Evolutionary conservation across 1,140 invertebrate species (phyloP).

Genomic region (Ceratina japonica): DNA sequence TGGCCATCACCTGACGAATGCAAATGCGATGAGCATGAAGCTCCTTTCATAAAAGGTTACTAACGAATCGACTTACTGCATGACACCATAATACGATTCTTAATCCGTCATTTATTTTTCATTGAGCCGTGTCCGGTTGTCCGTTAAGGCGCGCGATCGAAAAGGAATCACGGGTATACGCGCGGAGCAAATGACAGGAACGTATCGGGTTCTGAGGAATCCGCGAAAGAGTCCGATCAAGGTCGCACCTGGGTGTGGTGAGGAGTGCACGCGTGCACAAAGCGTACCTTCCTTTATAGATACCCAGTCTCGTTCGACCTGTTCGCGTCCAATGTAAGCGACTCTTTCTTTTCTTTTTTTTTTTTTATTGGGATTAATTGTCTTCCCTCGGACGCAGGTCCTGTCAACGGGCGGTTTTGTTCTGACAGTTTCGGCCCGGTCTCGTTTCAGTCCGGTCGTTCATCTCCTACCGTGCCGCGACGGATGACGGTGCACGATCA

Average conservation of each 20-base stretch:
- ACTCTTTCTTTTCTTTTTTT: conserved; percentile 9
- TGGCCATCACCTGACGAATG: no score
- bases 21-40: no score
- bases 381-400: conserved; percentile 4
- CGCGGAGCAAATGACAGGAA: conserved; percentile 47
- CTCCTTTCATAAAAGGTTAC: no score
- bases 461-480: background rate
- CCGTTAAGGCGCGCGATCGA: conserved; percentile 23
- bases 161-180: conserved; percentile 16
- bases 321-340: conserved; percentile 41
- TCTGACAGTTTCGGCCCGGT: background rate
- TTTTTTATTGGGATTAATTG: conserved; percentile 31
- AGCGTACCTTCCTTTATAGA: background rate
- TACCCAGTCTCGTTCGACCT: conserved; percentile 12
- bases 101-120: no score
- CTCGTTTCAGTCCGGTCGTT: conserved; percentile 3
- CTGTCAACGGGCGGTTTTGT: conserved; percentile 31
- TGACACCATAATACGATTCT: no score
- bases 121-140: conserved; percentile 10
- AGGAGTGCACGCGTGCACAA: background rate
- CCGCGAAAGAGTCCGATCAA: conserved; percentile 66
- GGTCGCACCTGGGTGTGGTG: conserved; percentile 63
- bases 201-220: conserved; percentile 64
- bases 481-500: background rate
- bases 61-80: no score